These are phyloP conservation scores for Irena cyanogastra DNA, from an alignment of 2,113 vertebrate species.

Conservation along the genomic window DNA sequence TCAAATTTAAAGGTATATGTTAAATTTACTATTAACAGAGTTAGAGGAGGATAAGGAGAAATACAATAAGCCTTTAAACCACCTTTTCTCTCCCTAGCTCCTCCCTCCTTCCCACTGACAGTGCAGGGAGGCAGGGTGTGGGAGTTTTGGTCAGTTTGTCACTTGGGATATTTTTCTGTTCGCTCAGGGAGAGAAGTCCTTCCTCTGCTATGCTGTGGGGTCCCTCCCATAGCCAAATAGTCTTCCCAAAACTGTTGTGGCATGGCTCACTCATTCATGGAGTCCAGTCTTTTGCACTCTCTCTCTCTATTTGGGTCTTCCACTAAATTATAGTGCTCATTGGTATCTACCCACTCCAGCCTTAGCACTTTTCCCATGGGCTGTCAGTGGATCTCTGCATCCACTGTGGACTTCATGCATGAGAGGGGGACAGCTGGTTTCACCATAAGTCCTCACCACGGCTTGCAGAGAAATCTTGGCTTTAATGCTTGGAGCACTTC, in stretches of 20 bases:
- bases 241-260: neutral
- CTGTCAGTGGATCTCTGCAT: neutral
- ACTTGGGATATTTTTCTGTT: neutral
- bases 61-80: neutral
- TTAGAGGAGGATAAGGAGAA: neutral
- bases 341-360: neutral
- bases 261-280: rapidly evolving
- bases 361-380: too few relatives aligned
- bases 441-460: too few relatives aligned
- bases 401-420: too few relatives aligned
- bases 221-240: rapidly evolving
- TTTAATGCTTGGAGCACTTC: neutral
- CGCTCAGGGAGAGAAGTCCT: too few relatives aligned
- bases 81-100: rapidly evolving
- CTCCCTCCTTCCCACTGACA: neutral
- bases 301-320: neutral
- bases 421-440: too few relatives aligned
- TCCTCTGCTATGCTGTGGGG: neutral
- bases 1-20: neutral
- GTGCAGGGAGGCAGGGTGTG: neutral
- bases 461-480: neutral
- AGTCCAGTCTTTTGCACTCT: neutral
- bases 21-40: neutral
- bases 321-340: neutral
- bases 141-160: neutral